phyloP scores from a whole-genome alignment of 2,797 vertebrate genomes.

The Galaxias olidus region DNA sequence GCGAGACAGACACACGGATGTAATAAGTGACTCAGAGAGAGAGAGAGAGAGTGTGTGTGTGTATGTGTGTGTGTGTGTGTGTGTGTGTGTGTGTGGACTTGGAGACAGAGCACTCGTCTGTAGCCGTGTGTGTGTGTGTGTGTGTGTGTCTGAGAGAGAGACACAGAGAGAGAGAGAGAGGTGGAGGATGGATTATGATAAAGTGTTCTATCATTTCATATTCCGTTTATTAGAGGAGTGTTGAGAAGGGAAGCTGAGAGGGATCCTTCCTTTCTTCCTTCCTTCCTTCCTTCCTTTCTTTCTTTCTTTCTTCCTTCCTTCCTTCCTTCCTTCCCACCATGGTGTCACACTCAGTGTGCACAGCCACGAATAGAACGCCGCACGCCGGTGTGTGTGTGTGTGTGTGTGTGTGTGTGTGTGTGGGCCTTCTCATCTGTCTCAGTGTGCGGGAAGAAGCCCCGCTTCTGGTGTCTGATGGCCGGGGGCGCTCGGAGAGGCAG shows the following conservation, averaged over 20 bases:
- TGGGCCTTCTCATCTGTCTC: neutral
- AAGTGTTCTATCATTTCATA: no score
- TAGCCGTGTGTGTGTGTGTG: no score
- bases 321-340: neutral
- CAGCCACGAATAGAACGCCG: neutral
- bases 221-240: no score
- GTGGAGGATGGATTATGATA: no score
- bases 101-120: no score
- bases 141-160: neutral
- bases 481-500: no score
- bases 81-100: no score
- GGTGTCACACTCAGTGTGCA: no score
- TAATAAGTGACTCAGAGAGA: neutral
- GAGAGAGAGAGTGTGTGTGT: neutral
- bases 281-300: no score
- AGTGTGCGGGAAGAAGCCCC: neutral
- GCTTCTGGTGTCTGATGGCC: neutral
- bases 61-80: no score
- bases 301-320: neutral
- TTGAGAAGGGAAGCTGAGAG: no score
- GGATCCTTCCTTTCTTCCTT: no score
- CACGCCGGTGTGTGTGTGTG: neutral
- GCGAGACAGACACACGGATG: neutral
- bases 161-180: neutral
- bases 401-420: conserved; percentile 2